phyloP scores from a whole-genome alignment of 1,140 invertebrate species.

The Hyles vespertilio region DNA sequence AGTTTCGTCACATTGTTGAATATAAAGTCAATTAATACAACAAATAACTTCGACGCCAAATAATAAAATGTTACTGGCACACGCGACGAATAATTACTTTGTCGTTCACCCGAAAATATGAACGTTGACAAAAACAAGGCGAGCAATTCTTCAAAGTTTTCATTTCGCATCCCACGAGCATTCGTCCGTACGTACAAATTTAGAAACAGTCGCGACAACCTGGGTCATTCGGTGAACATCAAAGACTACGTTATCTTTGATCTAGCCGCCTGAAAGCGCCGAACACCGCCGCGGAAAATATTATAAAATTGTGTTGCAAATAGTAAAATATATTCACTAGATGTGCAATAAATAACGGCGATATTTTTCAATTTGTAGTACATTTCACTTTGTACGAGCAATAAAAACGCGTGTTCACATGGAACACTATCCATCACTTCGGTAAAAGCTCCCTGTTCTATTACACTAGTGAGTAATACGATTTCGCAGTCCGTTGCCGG shows the following conservation, averaged over 20 bases:
- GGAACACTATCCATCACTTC: slow-evolving; percentile 3
- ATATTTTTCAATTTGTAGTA: slow-evolving; percentile 5
- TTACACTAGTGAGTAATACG: slow-evolving; percentile 18
- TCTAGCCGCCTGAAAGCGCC: slow-evolving; percentile 40
- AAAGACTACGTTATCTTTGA: slow-evolving; percentile 53
- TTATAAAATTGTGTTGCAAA: slow-evolving; percentile 21
- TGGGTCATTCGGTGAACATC: slow-evolving; percentile 39
- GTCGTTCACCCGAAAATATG: no score
- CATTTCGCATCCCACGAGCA: no score
- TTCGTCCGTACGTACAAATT: slow-evolving; percentile 38
- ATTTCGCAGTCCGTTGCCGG: slow-evolving; percentile 32
- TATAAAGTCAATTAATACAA: no score
- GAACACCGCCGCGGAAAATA: slow-evolving; percentile 27
- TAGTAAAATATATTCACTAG: slow-evolving; percentile 4
- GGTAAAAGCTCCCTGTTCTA: not conserved
- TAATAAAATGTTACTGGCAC: no score
- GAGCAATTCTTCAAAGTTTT: no score
- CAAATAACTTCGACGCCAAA: no score
- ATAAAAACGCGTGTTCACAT: slow-evolving; percentile 25
- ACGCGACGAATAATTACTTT: no score
- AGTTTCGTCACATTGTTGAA: no score
- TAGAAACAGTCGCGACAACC: slow-evolving; percentile 50
- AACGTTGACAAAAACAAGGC: no score
- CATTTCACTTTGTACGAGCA: slow-evolving; percentile 1
- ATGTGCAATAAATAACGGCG: slow-evolving; percentile 1